Evolutionary conservation across 2,113 vertebrate species (phyloP), one percentile per base, ranked within the genome.

Genomic region (Taurulus bubalis): DNA sequence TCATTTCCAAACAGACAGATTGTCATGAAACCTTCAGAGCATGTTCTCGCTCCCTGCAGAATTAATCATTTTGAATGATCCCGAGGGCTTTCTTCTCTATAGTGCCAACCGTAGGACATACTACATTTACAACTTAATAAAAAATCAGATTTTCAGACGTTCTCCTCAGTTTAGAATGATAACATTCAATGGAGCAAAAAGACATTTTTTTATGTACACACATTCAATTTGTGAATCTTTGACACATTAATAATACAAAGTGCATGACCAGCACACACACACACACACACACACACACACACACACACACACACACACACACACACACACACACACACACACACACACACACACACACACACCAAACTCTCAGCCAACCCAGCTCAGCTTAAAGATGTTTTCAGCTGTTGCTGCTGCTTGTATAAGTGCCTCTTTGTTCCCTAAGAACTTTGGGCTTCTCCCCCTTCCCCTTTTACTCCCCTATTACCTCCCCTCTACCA

Each of bases 381-480:
- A n/a, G 58, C 72, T 78, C 77, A 87, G 83, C 88, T 90, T 87
- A 88, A 93, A 89, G 91, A 94, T 94, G 91, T 94, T 91, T 92
- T 95, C 93, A 95, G 94, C 95, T 95, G 95, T 95, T 90, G 89
- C 89, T 93, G 86, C 87, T 85, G 81, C 63, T 88, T 87, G 80
- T 84, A 95, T 94, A 91, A 95, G 89, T 93, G 83, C 36, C 63
- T 91, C 93, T 94, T 95, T 95, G 95, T 95, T 94, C 89, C 47
- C 75, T 70, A 45, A 85, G 86, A 88, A 68, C 77, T 84, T 89
- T 77, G 79, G 80, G 63, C 81, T 81, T 75, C 79, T 77, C 58
- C 81, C 62, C 75, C 73, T 67, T 30, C 69, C 66, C 72, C 82
- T 60, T 76, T 51, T 56, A 75, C 70, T 70, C 71, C 49, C 51